Conservation (phyloP, 2,888 invertebrate genomes). For the Brenthis daphne region DNA sequence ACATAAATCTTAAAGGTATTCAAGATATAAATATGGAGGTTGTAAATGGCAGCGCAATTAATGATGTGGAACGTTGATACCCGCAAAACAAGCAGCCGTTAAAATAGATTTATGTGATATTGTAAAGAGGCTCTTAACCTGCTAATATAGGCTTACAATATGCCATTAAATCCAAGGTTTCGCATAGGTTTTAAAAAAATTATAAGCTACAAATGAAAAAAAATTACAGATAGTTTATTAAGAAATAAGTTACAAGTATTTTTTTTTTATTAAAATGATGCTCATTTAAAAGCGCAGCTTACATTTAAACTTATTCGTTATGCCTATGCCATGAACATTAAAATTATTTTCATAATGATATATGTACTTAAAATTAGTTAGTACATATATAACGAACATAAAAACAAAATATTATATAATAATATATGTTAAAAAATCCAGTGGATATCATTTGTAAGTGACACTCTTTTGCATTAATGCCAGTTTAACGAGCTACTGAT, state of each 20-base stretch:
- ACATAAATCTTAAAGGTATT: constrained; percentile 8
- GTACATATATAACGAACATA: background rate
- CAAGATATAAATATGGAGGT: constrained; percentile 11
- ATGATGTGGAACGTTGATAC: constrained; percentile 30
- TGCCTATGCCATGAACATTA: too few relatives aligned
- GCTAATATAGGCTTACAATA: constrained; percentile 6
- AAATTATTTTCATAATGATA: too few relatives aligned
- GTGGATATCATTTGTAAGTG: constrained; percentile 12
- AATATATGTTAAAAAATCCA: background rate
- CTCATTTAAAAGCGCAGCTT: too few relatives aligned
- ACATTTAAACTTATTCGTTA: too few relatives aligned
- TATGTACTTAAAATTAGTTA: too few relatives aligned
- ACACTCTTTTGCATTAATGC: constrained; percentile 11
- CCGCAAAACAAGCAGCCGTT: constrained; percentile 12
- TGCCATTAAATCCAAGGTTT: background rate
- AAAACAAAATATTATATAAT: background rate
- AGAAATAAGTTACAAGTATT: too few relatives aligned
- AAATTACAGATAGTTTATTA: too few relatives aligned
- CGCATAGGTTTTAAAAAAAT: constrained; percentile 1
- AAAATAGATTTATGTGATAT: constrained; percentile 20
- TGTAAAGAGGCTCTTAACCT: constrained; percentile 8
- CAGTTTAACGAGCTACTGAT: background rate
- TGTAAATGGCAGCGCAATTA: constrained; percentile 24
- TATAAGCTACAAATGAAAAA: background rate
- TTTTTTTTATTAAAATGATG: too few relatives aligned